Evolutionary conservation across 2,797 vertebrate species (phyloP), one percentile per base, ranked within the genome.

Genomic region (Meriones psammophilus): DNA sequence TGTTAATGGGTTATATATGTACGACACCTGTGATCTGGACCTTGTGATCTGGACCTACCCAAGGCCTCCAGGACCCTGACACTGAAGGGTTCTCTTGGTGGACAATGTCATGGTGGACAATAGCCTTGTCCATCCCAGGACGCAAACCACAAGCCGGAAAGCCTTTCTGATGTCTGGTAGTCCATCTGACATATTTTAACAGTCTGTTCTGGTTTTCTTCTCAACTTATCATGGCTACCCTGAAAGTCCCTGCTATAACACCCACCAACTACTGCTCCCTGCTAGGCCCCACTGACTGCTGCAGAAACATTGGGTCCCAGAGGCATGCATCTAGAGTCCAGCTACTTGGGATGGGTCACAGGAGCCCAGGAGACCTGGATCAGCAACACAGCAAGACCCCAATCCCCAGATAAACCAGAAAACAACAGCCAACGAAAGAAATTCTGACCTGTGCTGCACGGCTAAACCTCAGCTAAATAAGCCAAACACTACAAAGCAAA

Each of bases 391-490:
- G 33, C 24, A 33, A 36, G 78, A n/a, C 20, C 20, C 78, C 26
- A 15, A 12, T 24, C 54, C 12, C 78, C 14, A 66, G 28, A 84
- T 64, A 66, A 66, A 84, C 28, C 5, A 18, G 39, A 64, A 84
- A 69, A 20, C 3, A n/a, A 42, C 10, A 74, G 81, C 22, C 46
- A 54, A 54, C 26, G 15, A 36, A 84, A 36, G 33, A 22, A 30
- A 76, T 78, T 86, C 60, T 68, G 20, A 54, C n/a, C 24, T 13
- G 42, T 17, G 24, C 14, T 30, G 56, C 28, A 24, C 3, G 14
- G 73, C 89, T 42, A 46, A 80, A 50, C 14, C 60, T 13, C 86
- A 30, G 77, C 64, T 69, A 93, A 92, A 95, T 26, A 89, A 94
- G 24, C 22, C 50, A 56, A 54, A 83, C 39, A 56, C n/a, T 28